These are phyloP conservation scores for Apodemia hepburni DNA, from an alignment of 2,888 invertebrate species.

Conservation along the genomic window DNA sequence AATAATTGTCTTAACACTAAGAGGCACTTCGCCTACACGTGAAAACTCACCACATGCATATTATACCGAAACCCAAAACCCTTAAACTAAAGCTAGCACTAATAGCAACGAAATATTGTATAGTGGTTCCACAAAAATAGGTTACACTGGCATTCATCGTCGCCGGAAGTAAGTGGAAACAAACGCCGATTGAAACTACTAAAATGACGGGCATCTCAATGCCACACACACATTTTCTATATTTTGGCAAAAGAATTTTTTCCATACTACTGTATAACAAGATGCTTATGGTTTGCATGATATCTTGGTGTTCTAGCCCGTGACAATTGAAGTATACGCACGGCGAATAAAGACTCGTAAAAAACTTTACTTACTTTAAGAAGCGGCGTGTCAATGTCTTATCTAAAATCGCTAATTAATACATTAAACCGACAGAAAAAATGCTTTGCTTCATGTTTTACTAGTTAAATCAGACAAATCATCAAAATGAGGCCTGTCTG, in stretches of 20 bases:
- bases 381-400: no score
- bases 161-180: not conserved
- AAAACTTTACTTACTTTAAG: not conserved
- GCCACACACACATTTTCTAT: no score
- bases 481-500: no score
- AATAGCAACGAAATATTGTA: not conserved
- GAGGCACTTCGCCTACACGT: conserved; percentile 56
- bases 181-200: conserved; percentile 21
- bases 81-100: conserved; percentile 29
- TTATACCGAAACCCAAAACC: conserved; percentile 62
- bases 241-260: no score
- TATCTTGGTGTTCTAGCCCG: not conserved
- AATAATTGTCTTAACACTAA: conserved; percentile 55
- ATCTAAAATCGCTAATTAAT: no score
- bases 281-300: not conserved
- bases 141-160: conserved; percentile 6
- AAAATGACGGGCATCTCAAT: conserved; percentile 1
- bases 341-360: not conserved
- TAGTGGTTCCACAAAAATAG: conserved; percentile 23
- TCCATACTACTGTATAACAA: not conserved
- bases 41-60: conserved; percentile 76
- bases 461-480: no score
- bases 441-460: no score
- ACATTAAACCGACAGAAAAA: no score
- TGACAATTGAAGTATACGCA: not conserved